phyloP scores from a whole-genome alignment of 2,888 invertebrate genomes.

The Drosophila phalerata region DNA sequence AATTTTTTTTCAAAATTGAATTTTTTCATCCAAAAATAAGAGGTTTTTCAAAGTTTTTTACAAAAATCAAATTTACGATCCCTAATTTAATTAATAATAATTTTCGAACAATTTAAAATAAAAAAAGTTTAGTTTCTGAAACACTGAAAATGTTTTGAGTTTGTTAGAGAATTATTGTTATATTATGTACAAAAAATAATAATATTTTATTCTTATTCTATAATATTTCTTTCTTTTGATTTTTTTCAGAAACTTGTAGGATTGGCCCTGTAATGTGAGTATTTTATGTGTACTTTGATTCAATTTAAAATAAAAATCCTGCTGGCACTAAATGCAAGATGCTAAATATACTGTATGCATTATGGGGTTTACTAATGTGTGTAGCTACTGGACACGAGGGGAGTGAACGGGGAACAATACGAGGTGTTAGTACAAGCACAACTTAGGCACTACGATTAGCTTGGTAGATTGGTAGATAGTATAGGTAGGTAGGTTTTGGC shows the following conservation, averaged over 20 bases:
- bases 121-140: no score
- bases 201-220: no score
- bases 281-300: neutral
- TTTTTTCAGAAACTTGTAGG: conserved; percentile 24
- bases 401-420: neutral
- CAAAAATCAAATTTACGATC: no score
- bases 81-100: no score
- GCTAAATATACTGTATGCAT: conserved; percentile 1
- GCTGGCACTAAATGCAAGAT: conserved; percentile 50
- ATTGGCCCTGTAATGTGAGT: neutral
- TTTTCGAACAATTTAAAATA: no score
- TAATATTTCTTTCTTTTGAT: neutral
- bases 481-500: conserved; percentile 53
- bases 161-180: no score
- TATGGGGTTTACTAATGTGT: conserved; percentile 15
- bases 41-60: no score
- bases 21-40: no score
- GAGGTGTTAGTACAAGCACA: conserved; percentile 20
- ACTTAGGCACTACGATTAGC: conserved; percentile 39
- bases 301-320: conserved; percentile 25
- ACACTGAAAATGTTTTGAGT: no score
- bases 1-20: no score
- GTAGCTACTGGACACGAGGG: conserved; percentile 14
- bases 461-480: conserved; percentile 27
- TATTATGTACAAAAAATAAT: no score